Conservation (phyloP, 2,113 vertebrate genomes). For the Misgurnus mizolepis region DNA sequence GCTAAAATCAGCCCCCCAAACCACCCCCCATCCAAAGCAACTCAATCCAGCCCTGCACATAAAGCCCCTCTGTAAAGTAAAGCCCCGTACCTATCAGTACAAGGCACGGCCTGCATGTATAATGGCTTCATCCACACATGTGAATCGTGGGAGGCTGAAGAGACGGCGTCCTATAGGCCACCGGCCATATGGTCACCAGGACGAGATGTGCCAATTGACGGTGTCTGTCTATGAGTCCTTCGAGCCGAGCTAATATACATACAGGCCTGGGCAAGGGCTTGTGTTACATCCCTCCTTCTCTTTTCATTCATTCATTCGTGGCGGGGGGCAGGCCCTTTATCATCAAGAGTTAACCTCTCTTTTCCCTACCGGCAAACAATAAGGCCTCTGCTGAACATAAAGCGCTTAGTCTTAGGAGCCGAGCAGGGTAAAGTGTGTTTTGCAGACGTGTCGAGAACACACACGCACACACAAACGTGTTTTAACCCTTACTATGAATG, state of each 20-base stretch:
- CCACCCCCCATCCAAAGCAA: slow-evolving; percentile 59
- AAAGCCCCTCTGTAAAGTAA: slow-evolving; percentile 69
- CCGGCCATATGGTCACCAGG: slow-evolving; percentile 80
- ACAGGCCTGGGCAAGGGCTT: slow-evolving; percentile 67
- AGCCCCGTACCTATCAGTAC: slow-evolving; percentile 59
- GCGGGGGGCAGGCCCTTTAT: slow-evolving; percentile 31
- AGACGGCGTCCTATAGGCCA: slow-evolving; percentile 72
- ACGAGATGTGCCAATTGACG: slow-evolving; percentile 75
- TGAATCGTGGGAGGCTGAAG: slow-evolving; percentile 67
- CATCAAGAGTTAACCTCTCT: slow-evolving; percentile 74
- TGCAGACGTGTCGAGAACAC: slow-evolving; percentile 39
- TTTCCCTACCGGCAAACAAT: slow-evolving; percentile 55
- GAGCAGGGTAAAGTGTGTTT: slow-evolving; percentile 22
- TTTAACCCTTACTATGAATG: slow-evolving; percentile 65
- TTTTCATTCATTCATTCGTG: slow-evolving; percentile 66
- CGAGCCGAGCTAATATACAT: slow-evolving; percentile 72
- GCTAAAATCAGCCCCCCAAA: slow-evolving; percentile 45
- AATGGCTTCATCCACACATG: slow-evolving; percentile 69
- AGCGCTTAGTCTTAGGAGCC: slow-evolving; percentile 37
- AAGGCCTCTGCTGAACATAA: slow-evolving; percentile 41
- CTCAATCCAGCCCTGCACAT: slow-evolving; percentile 59
- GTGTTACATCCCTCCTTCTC: slow-evolving; percentile 77
- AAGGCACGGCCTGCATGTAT: slow-evolving; percentile 65
- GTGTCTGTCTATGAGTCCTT: slow-evolving; percentile 72
- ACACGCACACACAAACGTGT: slow-evolving; percentile 41